phyloP scores from a whole-genome alignment of 2,888 invertebrate genomes.

The Stegana nigrithorax region DNA sequence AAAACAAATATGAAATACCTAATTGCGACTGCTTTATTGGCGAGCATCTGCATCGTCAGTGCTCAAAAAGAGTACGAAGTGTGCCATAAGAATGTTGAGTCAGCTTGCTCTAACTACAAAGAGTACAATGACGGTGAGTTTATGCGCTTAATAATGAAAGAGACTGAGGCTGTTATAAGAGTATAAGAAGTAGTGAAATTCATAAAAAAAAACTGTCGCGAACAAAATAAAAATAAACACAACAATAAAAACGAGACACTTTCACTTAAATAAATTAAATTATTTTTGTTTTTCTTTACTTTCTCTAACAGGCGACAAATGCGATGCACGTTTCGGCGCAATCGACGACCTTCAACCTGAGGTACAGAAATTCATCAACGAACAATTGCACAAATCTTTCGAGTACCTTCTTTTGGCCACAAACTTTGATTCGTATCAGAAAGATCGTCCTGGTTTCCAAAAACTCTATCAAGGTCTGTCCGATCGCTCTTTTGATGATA shows the following conservation, averaged over 20 bases:
- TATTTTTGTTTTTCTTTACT: slow-evolving; percentile 6
- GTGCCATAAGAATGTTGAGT: slow-evolving; percentile 74
- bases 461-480: slow-evolving; percentile 80
- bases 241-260: background rate
- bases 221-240: background rate
- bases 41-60: slow-evolving; percentile 65
- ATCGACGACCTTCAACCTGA: slow-evolving; percentile 52
- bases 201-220: slow-evolving; percentile 10
- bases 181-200: slow-evolving; percentile 18
- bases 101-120: slow-evolving; percentile 67
- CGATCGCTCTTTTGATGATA: slow-evolving; percentile 80
- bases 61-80: slow-evolving; percentile 69
- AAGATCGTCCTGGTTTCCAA: slow-evolving; percentile 81
- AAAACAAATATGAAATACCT: slow-evolving; percentile 71
- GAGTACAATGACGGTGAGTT: slow-evolving; percentile 42
- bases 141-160: no score
- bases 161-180: slow-evolving; percentile 15
- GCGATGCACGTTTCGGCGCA: slow-evolving; percentile 56
- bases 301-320: slow-evolving; percentile 23
- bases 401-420: slow-evolving; percentile 81
- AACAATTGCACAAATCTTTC: slow-evolving; percentile 79
- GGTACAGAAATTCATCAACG: slow-evolving; percentile 69
- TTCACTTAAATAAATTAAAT: background rate
- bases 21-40: slow-evolving; percentile 70
- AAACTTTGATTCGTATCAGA: slow-evolving; percentile 81